A percentile compares a stretch with the other conserved stretches of the same genome.
Conservation (phyloP, 2,797 vertebrate species). For the Aotus griseimembra region DNA sequence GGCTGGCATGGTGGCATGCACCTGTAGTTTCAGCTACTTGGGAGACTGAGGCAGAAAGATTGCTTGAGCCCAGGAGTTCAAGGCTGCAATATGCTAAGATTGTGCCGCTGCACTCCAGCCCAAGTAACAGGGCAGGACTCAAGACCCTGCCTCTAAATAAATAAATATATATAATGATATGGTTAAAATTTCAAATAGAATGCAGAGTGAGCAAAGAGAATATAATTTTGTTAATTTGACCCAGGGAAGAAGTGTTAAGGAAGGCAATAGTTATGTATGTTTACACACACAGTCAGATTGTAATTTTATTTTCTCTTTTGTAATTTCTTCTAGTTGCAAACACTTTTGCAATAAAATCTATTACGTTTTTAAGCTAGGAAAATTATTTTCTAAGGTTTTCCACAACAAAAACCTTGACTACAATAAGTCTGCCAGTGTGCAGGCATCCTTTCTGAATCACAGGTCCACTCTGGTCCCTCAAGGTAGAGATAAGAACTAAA, state of each 20-base stretch:
- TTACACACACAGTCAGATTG: neutral
- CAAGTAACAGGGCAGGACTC: neutral
- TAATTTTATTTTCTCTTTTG: neutral
- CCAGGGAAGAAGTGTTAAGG: neutral
- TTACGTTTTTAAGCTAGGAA: neutral
- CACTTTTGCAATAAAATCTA: neutral
- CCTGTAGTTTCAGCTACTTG: neutral
- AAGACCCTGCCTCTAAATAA: neutral
- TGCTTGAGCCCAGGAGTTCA: neutral
- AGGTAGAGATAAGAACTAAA: neutral
- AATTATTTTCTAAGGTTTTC: conserved; percentile 17
- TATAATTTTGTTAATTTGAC: neutral
- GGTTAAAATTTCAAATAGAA: neutral
- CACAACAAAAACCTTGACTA: neutral
- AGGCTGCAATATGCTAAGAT: neutral
- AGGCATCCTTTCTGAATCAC: neutral
- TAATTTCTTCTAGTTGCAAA: conserved; percentile 13
- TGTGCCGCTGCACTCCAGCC: neutral
- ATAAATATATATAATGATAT: neutral
- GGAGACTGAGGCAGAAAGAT: neutral
- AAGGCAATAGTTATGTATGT: neutral
- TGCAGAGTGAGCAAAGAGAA: neutral
- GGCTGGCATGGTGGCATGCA: neutral
- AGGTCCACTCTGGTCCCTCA: neutral
- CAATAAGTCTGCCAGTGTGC: neutral